Conservation (phyloP, 2,888 invertebrate genomes). For the Labia minor region DNA sequence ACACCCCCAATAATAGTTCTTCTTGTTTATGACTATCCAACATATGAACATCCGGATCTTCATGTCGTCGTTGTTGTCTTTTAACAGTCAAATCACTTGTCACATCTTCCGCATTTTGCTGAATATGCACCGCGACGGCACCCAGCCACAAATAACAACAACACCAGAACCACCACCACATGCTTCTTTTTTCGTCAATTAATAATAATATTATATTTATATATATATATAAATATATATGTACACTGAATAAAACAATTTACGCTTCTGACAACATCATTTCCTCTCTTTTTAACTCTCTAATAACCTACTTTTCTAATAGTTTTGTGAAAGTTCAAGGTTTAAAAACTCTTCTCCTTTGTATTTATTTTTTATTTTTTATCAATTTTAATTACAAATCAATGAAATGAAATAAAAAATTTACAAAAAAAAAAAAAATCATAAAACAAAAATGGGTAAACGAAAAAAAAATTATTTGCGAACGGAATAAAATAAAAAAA, state of each 20-base stretch:
- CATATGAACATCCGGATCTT: neutral
- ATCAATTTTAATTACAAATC: neutral
- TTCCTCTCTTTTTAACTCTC: neutral
- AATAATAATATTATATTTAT: neutral
- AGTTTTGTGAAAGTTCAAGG: slow-evolving; percentile 7
- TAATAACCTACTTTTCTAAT: neutral
- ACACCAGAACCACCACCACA: neutral
- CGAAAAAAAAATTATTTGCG: no score
- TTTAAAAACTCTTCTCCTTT: neutral
- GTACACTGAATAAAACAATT: no score
- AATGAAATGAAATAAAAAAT: neutral
- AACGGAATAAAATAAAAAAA: neutral
- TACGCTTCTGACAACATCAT: neutral
- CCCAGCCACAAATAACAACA: neutral
- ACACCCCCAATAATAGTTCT: neutral
- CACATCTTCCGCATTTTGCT: neutral
- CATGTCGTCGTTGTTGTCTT: neutral
- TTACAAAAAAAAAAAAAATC: neutral
- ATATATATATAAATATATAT: no score
- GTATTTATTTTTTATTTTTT: neutral
- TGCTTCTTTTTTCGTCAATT: no score
- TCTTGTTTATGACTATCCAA: neutral
- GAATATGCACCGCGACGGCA: neutral
- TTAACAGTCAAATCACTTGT: neutral
- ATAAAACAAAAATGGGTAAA: neutral